Percentiles rank a stretch among this genome's conserved stretches.
These are phyloP conservation scores for Neoascia interrupta DNA, from an alignment of 2,888 invertebrate species.

Conservation along the genomic window DNA sequence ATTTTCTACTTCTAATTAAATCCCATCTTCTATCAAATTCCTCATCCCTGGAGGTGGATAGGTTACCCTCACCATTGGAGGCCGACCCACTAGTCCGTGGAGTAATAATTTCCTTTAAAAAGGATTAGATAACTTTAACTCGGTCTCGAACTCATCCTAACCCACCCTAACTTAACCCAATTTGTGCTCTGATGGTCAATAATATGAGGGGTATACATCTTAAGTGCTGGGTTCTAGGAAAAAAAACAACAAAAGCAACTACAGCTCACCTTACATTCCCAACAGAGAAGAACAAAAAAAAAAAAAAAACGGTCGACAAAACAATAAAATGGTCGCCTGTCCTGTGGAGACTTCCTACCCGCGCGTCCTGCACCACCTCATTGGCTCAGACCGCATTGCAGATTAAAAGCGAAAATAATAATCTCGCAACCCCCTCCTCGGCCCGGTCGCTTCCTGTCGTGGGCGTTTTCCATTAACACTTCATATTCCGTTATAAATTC, in stretches of 20 bases:
- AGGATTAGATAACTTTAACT: too few species aligned
- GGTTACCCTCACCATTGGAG: too few species aligned
- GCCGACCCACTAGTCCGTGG: too few species aligned
- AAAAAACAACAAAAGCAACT: too few species aligned
- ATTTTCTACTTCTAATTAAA: slow-evolving; percentile 60
- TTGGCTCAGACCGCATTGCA: slow-evolving; percentile 29
- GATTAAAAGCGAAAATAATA: slow-evolving; percentile 56
- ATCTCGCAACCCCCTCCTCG: slow-evolving; percentile 7
- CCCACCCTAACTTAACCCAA: too few species aligned
- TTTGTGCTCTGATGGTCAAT: too few species aligned
- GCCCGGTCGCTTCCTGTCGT: slow-evolving; percentile 24
- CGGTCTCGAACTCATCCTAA: too few species aligned
- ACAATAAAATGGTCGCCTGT: slow-evolving; percentile 15
- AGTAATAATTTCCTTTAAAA: too few species aligned
- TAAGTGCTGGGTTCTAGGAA: too few species aligned
- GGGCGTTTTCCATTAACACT: slow-evolving; percentile 68
- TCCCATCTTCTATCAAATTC: slow-evolving; percentile 15
- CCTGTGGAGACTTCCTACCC: not conserved
- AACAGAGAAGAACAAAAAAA: not conserved
- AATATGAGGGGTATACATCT: too few species aligned
- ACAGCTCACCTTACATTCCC: not conserved
- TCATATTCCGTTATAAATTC: slow-evolving; percentile 65
- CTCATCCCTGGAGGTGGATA: not conserved
- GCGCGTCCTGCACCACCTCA: too few species aligned
- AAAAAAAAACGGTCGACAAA: not conserved